Conservation (phyloP, 1,140 invertebrate genomes). For the Scaptomyza graminum region DNA sequence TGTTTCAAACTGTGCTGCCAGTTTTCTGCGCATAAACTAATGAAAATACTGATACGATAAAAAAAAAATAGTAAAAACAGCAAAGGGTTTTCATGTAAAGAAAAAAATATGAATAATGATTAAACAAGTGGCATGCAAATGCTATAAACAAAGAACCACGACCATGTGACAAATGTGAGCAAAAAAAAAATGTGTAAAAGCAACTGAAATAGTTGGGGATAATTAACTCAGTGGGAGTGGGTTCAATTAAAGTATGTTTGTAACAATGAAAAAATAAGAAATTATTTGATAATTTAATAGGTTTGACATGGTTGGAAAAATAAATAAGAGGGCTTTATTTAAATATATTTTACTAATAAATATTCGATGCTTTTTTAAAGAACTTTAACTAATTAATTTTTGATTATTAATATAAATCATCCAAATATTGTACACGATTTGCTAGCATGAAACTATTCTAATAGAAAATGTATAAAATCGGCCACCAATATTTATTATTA, state of each 20-base stretch:
- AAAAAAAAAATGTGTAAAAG: not conserved
- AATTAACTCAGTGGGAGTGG: not conserved
- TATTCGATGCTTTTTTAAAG: too few species aligned
- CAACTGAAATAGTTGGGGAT: not conserved
- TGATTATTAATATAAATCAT: too few species aligned
- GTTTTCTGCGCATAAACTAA: conserved; percentile 70
- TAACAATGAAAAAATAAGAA: too few species aligned
- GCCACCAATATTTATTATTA: conserved; percentile 3
- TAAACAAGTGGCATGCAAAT: conserved; percentile 32
- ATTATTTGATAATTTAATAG: not conserved
- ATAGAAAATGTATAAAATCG: not conserved
- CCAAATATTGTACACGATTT: too few species aligned
- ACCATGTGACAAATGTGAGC: conserved; percentile 3
- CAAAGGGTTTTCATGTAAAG: not conserved
- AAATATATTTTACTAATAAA: too few species aligned
- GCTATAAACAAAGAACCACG: conserved; percentile 15
- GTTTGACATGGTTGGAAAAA: too few species aligned
- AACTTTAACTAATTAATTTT: too few species aligned
- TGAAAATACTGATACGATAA: conserved; percentile 27
- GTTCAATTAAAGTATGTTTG: not conserved
- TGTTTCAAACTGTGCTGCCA: conserved; percentile 67
- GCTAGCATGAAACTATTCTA: too few species aligned
- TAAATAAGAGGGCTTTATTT: too few species aligned
- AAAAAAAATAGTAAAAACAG: not conserved
- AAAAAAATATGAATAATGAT: conserved; percentile 24